Evolutionary conservation across 2,113 vertebrate genomes (phyloP).

Genomic region (Vulpes lagopus): DNA sequence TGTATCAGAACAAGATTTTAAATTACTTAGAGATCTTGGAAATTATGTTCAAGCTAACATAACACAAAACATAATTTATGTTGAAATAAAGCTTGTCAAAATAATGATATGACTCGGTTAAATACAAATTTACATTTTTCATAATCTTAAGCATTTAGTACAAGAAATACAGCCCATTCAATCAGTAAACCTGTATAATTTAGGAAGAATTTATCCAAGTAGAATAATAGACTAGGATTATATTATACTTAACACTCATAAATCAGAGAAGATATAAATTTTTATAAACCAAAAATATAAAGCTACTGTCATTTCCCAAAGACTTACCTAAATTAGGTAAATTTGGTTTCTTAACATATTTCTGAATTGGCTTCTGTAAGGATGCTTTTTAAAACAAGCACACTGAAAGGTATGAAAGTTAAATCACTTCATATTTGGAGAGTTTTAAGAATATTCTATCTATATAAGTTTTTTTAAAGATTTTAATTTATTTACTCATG

Average conservation of each 20-base stretch:
- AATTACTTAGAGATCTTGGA: not conserved
- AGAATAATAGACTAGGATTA: not conserved
- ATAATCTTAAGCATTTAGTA: slow-evolving; percentile 9
- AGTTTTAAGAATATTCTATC: not conserved
- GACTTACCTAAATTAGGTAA: not conserved
- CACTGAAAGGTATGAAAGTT: not conserved
- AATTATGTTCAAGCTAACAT: not conserved
- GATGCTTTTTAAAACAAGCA: not conserved
- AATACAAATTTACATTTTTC: not conserved
- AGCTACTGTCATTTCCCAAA: not conserved
- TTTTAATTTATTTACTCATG: no score
- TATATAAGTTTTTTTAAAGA: not conserved
- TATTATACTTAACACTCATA: not conserved
- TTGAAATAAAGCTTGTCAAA: slow-evolving; percentile 26
- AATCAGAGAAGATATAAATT: not conserved
- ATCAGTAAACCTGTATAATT: slow-evolving; percentile 15
- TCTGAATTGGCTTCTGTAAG: not conserved
- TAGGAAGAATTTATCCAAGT: not conserved
- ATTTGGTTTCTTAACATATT: slow-evolving; percentile 9
- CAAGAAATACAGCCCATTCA: not conserved
- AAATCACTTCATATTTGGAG: not conserved
- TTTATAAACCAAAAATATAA: slow-evolving; percentile 9
- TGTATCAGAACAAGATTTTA: not conserved
- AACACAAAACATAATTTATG: not conserved
- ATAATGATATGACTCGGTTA: not conserved